Base-by-base conservation (phyloP, 2,113 vertebrate genomes). In the Oceanodroma tethys region DNA sequence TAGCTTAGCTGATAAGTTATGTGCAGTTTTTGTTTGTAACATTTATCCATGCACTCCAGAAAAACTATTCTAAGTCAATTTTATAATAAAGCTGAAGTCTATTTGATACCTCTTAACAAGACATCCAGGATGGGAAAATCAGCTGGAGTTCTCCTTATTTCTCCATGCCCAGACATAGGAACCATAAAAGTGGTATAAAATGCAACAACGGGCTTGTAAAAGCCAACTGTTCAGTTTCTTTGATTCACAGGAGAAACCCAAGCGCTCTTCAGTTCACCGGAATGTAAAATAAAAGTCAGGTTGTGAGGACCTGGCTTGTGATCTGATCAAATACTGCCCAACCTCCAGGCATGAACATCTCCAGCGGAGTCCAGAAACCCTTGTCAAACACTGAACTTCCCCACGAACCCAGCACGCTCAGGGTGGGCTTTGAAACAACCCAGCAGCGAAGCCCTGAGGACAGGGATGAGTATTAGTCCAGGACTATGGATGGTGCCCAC, bases 341-440 rank as follows among this genome's bases (percentile, higher is more conserved):
- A 1, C 17, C 43, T 62, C 40, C 8, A 18, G 76, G 42, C n/a
- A 34, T 4, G 4, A n/a, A 4, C n/a, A 15, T 18, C 36, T 19
- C 62, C 23, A 9, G 26, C 6, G 1, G 52, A 42, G n/a, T 10
- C 6, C 47, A 29, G 50, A 74, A 53, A 27, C 25, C 38, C 26
- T 30, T 9, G 4, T 23, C 6, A 5, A 17, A 18, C 12, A 5
- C 38, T 15, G 7, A 42, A 14, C 56, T 42, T 36, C 43, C 36
- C 45, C 11, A 2, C 2, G 66, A 50, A 6, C 23, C 26, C n/a
- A 56, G 7, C 1, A 0, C 7, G 40, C 29, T 50, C 14, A 1
- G 36, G 10, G 23, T 32, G 36, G 58, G 47, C 52, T 90, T 50
- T 34, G 58, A 30, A 60, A 32, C 10, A 42, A 6, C 38, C 53